phyloP scores from a whole-genome alignment of 2,113 vertebrate genomes.

The Myrmecophaga tridactyla region DNA sequence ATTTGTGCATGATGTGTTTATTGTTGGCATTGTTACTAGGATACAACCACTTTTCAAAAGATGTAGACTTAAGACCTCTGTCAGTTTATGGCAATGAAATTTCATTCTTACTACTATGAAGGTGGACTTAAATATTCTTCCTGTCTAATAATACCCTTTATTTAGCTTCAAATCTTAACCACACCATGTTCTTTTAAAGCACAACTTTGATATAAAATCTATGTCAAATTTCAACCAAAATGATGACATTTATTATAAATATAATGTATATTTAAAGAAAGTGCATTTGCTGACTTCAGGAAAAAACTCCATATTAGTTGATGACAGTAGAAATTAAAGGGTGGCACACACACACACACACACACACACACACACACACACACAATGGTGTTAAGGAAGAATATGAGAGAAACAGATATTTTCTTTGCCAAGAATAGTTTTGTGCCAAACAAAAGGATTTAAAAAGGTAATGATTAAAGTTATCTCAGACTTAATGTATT shows the following conservation, averaged over 20 bases:
- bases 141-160: neutral
- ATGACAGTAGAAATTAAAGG: neutral
- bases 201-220: neutral
- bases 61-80: conserved; percentile 56
- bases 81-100: conserved; percentile 21
- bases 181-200: neutral
- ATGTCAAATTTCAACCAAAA: neutral
- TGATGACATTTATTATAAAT: neutral
- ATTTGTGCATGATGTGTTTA: conserved; percentile 72
- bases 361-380: neutral
- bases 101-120: neutral
- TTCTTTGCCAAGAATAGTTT: neutral
- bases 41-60: conserved; percentile 66
- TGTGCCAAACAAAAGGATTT: neutral
- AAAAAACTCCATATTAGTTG: neutral
- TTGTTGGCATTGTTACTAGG: conserved; percentile 76
- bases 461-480: neutral
- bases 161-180: conserved; percentile 35
- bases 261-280: neutral
- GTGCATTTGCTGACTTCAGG: neutral
- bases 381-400: neutral
- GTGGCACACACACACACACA: conserved; percentile 18
- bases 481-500: neutral
- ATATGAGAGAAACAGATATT: neutral
- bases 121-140: neutral